phyloP scores from a whole-genome alignment of 2,113 vertebrate species.

The Lampris megalopsis region DNA sequence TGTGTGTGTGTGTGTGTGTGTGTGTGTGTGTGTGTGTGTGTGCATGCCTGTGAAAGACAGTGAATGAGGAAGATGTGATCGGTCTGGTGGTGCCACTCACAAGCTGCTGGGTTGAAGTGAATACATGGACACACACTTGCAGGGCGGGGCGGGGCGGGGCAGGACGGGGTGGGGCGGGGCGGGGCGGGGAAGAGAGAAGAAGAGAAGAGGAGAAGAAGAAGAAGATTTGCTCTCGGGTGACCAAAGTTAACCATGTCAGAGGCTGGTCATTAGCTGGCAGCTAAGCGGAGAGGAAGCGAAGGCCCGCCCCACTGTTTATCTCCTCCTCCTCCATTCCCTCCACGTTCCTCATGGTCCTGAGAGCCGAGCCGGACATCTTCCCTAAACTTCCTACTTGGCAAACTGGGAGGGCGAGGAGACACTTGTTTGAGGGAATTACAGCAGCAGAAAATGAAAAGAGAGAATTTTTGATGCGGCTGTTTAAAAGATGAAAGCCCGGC shows the following conservation, averaged over 20 bases:
- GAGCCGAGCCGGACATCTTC: constrained; percentile 67
- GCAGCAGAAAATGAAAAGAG: constrained; percentile 56
- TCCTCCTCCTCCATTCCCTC: constrained; percentile 63
- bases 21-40: constrained; percentile 6
- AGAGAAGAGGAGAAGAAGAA: constrained; percentile 4
- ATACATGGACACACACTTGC: background rate
- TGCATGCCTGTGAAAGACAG: constrained; percentile 24
- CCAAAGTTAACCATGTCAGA: constrained; percentile 56
- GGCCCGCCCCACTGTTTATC: constrained; percentile 54
- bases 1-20: background rate
- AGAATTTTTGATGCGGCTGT: constrained; percentile 61
- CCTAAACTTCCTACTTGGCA: constrained; percentile 69
- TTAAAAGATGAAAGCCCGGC: constrained; percentile 53
- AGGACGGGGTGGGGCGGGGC: background rate
- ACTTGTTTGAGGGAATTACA: constrained; percentile 54
- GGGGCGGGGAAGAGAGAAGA: constrained; percentile 20
- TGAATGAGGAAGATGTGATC: constrained; percentile 40
- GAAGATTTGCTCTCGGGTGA: constrained; percentile 60
- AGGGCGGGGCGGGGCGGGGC: no score
- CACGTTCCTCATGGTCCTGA: constrained; percentile 61
- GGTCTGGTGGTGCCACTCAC: constrained; percentile 16
- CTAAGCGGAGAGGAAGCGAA: constrained; percentile 29
- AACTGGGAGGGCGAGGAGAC: constrained; percentile 29
- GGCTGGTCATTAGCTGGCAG: constrained; percentile 50
- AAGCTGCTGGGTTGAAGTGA: constrained; percentile 33